A percentile compares a stretch with the other conserved stretches of the same genome.
phyloP scores from a whole-genome alignment of 1,140 invertebrate genomes.

The Caenorhabditis briggsae region DNA sequence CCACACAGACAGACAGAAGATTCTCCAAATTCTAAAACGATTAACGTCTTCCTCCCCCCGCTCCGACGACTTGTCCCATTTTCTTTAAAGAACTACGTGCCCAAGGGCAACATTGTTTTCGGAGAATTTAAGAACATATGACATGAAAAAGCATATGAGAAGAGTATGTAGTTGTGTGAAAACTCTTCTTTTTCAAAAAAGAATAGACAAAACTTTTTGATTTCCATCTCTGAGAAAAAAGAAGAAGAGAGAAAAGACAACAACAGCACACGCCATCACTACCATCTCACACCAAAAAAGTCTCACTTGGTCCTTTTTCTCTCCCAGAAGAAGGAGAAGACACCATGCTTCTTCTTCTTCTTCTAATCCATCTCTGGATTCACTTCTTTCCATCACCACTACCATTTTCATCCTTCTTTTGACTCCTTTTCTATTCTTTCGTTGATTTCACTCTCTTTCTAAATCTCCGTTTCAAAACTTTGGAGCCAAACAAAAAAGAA shows the following conservation, averaged over 20 bases:
- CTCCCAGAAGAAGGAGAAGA: background rate
- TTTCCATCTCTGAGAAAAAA: slow-evolving; percentile 21
- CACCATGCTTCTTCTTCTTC: background rate
- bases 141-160: background rate
- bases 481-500: background rate
- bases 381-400: slow-evolving; percentile 34
- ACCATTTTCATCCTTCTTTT: slow-evolving; percentile 23
- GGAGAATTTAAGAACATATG: background rate
- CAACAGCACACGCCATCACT: slow-evolving; percentile 21
- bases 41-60: background rate
- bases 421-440: background rate
- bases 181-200: background rate
- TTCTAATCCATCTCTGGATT: slow-evolving; percentile 41
- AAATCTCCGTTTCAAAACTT: background rate
- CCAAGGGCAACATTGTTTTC: background rate
- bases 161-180: background rate
- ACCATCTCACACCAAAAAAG: slow-evolving; percentile 22
- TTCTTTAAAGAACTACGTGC: slow-evolving; percentile 28
- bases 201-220: slow-evolving; percentile 16
- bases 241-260: background rate
- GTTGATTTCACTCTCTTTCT: slow-evolving; percentile 3
- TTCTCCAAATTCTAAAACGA: slow-evolving; percentile 8
- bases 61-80: background rate
- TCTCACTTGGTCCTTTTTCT: background rate
- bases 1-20: slow-evolving; percentile 26